These are phyloP conservation scores for Ctenochaetus hawaiiensis DNA, from an alignment of 2,797 vertebrate species.

Conservation along the genomic window DNA sequence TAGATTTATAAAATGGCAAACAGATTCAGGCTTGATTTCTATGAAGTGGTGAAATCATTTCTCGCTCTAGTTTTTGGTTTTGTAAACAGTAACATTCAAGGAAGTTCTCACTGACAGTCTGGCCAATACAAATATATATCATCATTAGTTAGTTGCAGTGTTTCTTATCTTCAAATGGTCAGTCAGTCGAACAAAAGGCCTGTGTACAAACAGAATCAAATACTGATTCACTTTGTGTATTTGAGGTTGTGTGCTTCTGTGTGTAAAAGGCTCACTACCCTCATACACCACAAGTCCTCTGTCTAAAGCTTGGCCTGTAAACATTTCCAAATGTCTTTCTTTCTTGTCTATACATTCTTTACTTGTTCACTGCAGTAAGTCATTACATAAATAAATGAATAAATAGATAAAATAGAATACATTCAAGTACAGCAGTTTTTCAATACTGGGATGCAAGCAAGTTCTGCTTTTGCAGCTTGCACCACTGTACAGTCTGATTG, in stretches of 20 bases:
- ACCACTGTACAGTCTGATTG: constrained; percentile 45
- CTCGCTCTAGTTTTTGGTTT: constrained; percentile 69
- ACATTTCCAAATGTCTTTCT: constrained; percentile 53
- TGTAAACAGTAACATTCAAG: constrained; percentile 81
- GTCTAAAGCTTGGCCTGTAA: constrained; percentile 64
- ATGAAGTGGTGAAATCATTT: constrained; percentile 42
- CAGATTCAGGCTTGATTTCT: constrained; percentile 50
- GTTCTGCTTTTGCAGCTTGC: constrained; percentile 55
- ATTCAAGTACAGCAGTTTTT: constrained; percentile 80
- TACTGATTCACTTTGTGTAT: constrained; percentile 43
- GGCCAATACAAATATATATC: constrained; percentile 42
- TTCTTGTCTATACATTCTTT: constrained; percentile 65
- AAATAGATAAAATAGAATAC: constrained; percentile 72
- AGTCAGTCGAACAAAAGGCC: constrained; percentile 45
- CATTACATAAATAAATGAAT: constrained; percentile 44
- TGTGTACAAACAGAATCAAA: constrained; percentile 42
- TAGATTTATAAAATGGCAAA: constrained; percentile 68
- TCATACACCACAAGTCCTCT: constrained; percentile 30
- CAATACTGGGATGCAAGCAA: constrained; percentile 64
- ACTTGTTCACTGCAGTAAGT: constrained; percentile 47
- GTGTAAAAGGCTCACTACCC: constrained; percentile 52
- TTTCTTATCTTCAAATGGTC: constrained; percentile 28
- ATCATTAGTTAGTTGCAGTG: constrained; percentile 42
- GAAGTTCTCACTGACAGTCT: constrained; percentile 37
- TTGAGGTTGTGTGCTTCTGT: constrained; percentile 39